Evolutionary conservation across 2,797 vertebrate genomes (phyloP), one percentile per base, ranked within the genome.

Genomic region (Aphelocoma californica): DNA sequence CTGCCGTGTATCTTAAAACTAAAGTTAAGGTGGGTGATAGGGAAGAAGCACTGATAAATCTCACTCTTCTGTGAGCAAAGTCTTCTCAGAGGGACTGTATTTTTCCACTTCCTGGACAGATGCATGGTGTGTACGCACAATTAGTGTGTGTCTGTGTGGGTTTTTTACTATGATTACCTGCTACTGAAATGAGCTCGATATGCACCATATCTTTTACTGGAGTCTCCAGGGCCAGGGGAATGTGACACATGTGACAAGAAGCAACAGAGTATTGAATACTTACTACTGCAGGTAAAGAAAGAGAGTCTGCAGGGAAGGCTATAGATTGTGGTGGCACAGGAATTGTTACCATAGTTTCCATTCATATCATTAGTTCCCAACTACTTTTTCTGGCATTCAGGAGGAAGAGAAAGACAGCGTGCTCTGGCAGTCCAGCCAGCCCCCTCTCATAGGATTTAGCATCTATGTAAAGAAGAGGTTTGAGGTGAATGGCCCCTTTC

Each of bases 261-360:
- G 57, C 64, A 71, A 88, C 45, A 75, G 24, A 66, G 24, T 36
- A 45, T 56, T 50, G 34, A 84, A 38, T 90, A 48, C 67, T 88
- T 92, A n/a, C 5, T 81, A 40, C 57, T 69, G 71, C 86, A 90
- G 86, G 88, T 95, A 42, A 66, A 81, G 81, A 75, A 84, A 61
- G 67, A 16, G 44, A 88, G 67, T 79, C 88, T 92, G 79, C 12
- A 6, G 73, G 60, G 57, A 66, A 61, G 69, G 57, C 67, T 71
- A 32, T 72, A 86, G 60, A 70, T 54, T 77, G 51, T 77, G 29
- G 32, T 87, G 64, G 60, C 81, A 54, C 81, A 92, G 94, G 53
- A 91, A 81, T 79, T 73, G 84, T 96, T 96, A 73, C 85, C 36
- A 48, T n/a, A 83, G 66, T 96, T 95, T 81, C 87, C 92, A 61